Evolutionary conservation across 2,888 invertebrate genomes (phyloP).

Genomic region (Melolontha melolontha): DNA sequence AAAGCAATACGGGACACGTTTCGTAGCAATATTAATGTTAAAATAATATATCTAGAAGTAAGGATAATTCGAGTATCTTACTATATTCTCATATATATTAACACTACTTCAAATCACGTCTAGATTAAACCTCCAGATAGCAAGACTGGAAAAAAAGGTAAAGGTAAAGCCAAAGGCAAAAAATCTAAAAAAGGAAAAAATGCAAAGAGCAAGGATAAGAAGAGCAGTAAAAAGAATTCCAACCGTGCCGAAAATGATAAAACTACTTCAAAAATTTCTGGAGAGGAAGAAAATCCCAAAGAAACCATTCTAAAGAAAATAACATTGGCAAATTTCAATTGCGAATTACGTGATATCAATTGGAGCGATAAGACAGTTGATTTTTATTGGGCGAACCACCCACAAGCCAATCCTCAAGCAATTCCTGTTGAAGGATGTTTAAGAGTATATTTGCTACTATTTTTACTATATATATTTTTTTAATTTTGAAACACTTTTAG

Average conservation of each 20-base stretch:
- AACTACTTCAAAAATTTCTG: background rate
- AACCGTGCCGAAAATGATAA: constrained; percentile 37
- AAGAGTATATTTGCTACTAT: constrained; percentile 50
- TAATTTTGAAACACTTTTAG: background rate
- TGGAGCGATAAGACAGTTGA: constrained; percentile 70
- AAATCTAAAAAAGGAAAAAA: constrained; percentile 51
- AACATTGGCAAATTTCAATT: constrained; percentile 67
- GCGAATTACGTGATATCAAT: constrained; percentile 65
- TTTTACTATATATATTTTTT: no score
- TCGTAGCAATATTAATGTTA: constrained; percentile 66
- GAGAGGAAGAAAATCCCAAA: constrained; percentile 46
- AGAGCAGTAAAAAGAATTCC: constrained; percentile 36
- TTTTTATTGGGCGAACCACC: constrained; percentile 71
- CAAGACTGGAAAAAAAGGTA: no score
- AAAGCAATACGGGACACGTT: constrained; percentile 70
- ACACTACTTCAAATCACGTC: background rate
- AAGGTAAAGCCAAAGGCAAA: constrained; percentile 55
- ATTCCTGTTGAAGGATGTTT: constrained; percentile 60
- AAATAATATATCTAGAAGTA: constrained; percentile 69
- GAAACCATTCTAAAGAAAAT: constrained; percentile 58
- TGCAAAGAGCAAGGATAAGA: constrained; percentile 42
- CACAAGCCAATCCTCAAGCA: constrained; percentile 52
- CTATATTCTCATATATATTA: background rate
- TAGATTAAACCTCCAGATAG: constrained; percentile 43
- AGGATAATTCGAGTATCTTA: constrained; percentile 36